Evolutionary conservation across 2,888 invertebrate genomes (phyloP).

Genomic region (Eupithecia centaureata): DNA sequence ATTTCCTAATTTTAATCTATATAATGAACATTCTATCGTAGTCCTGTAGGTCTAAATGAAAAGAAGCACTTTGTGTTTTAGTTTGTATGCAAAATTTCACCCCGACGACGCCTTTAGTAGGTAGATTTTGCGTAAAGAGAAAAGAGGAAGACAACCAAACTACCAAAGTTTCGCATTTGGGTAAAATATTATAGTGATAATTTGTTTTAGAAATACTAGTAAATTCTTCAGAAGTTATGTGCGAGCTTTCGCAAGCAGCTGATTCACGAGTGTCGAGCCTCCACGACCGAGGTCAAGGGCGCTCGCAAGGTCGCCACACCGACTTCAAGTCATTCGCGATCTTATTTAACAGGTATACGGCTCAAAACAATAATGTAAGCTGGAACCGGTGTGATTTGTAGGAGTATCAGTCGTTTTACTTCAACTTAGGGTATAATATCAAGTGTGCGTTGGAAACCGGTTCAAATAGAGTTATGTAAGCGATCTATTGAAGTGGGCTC

Average conservation of each 20-base stretch:
- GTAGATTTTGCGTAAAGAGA: no score
- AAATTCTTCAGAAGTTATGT: no score
- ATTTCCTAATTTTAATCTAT: no score
- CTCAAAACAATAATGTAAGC: background rate
- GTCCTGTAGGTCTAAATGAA: no score
- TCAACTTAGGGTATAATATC: background rate
- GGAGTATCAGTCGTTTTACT: background rate
- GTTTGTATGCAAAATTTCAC: no score
- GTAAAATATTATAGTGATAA: background rate
- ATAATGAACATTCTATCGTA: no score
- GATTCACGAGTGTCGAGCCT: background rate
- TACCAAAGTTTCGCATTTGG: no score
- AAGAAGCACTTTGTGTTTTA: no score
- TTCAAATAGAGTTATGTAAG: constrained; percentile 7
- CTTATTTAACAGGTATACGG: background rate
- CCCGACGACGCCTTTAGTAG: no score
- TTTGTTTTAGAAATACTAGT: no score
- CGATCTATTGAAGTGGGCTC: constrained; percentile 1
- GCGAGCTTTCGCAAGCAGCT: background rate
- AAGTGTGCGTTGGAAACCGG: background rate
- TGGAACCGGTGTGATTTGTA: background rate
- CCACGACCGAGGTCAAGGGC: background rate
- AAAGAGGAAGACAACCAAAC: no score
- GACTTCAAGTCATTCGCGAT: background rate
- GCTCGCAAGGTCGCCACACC: background rate